Evolutionary conservation across 2,113 vertebrate genomes (phyloP).

Genomic region (Petromus typicus): DNA sequence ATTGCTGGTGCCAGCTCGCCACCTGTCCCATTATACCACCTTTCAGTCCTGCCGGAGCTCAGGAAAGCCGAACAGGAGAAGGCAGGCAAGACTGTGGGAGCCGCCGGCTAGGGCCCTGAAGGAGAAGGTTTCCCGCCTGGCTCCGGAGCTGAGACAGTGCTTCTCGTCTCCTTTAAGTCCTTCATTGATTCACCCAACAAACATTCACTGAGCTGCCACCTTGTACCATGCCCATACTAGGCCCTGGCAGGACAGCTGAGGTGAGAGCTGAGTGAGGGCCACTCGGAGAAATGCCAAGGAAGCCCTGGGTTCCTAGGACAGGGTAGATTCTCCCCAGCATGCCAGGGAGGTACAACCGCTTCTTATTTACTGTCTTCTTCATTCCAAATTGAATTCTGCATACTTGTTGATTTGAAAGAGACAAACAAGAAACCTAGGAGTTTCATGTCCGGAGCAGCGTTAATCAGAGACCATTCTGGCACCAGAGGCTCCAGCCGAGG

Average conservation of each 20-base stretch:
- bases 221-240: not conserved
- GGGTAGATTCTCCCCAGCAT: not conserved
- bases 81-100: not conserved
- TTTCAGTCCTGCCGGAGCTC: conserved; percentile 59
- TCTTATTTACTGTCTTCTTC: conserved; percentile 3
- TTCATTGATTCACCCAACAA: not conserved
- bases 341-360: not conserved
- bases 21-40: conserved; percentile 80
- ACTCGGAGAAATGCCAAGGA: not conserved
- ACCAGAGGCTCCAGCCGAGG: conserved; percentile 32
- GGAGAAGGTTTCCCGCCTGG: not conserved
- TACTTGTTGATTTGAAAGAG: not conserved
- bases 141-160: not conserved
- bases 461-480: conserved; percentile 16
- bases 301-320: not conserved
- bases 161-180: not conserved
- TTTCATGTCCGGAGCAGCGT: not conserved
- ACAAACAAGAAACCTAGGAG: conserved; percentile 45
- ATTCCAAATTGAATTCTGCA: conserved; percentile 34
- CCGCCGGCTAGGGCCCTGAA: not conserved
- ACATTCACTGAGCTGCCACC: not conserved
- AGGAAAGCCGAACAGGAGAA: conserved; percentile 64
- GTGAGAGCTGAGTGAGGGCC: not conserved
- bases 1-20: conserved; percentile 82
- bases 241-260: not conserved